Evolutionary conservation across 1,140 invertebrate species (phyloP), one percentile per base, ranked within the genome.

Genomic region (Drosophila tsacasi): DNA sequence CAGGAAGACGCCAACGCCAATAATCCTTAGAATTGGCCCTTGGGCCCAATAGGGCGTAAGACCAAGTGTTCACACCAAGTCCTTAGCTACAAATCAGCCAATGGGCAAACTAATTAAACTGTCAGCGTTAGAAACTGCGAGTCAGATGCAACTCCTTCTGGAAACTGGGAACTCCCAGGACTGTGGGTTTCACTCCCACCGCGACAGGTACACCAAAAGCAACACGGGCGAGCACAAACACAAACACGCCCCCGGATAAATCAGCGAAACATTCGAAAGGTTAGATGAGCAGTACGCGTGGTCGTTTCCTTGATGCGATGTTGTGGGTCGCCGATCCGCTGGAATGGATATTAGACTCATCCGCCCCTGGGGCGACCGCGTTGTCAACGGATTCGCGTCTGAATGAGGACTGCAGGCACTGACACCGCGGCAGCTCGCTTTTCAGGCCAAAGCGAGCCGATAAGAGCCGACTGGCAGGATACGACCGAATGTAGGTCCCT

Each of bases 401-500:
- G 64, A 79, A 81, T 83, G 62, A 81, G 81, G 78, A 89, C 84
- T 89, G 85, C 79, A 74, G 81, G 50, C 74, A 76, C 54, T 71
- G 82, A 57, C 74, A 71, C 81, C 81, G 40, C 64, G 66, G 35
- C 68, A 90, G 71, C 62, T 76, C 75, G 78, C 49, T 89, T 89
- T 90, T 90, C 65, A 72, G 84, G 76, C 80, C 79, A 86, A 52
- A 40, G 46, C 44, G 65, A 49, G 71, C 65, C 74, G 79, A 76
- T 75, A 61, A 60, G 40, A 55, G 42, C 63, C 74, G 80, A 60
- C 59, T 44, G 63, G 49, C 61, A 68, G 61, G 60, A 78, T 69
- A 86, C 84, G 84, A 87, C 61, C 57, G 50, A 89, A 89, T 89
- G 85, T 89, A 89, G 85, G 85, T 89, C 85, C 84, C 62, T 89